Evolutionary conservation across 2,113 vertebrate species (phyloP).

Genomic region (Atherinomorus stipes): DNA sequence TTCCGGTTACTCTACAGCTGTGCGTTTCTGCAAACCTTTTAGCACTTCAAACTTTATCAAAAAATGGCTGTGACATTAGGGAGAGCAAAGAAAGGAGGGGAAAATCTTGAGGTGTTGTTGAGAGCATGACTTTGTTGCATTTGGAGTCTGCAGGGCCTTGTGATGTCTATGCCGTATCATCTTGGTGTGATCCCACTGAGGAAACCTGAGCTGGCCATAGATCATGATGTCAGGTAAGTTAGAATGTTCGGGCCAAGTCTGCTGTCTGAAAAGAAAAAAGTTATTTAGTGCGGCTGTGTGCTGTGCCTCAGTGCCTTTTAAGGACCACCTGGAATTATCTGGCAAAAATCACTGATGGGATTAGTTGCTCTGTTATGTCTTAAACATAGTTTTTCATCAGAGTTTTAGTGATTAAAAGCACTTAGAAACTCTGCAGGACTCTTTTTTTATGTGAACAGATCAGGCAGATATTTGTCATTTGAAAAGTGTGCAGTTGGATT

Average conservation of each 20-base stretch:
- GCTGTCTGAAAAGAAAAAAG: constrained; percentile 37
- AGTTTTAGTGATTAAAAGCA: no score
- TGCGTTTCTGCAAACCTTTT: background rate
- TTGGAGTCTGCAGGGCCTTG: background rate
- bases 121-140: background rate
- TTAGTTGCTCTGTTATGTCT: background rate
- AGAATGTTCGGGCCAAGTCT: constrained; percentile 7
- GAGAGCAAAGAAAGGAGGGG: background rate
- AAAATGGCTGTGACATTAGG: background rate
- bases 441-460: no score
- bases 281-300: background rate
- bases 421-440: no score
- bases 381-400: background rate
- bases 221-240: constrained; percentile 48
- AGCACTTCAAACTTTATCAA: constrained; percentile 1
- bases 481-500: no score
- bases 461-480: no score
- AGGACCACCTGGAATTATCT: background rate
- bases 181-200: background rate
- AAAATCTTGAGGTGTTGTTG: background rate
- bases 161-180: constrained; percentile 18
- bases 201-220: constrained; percentile 18
- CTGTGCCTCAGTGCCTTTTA: background rate
- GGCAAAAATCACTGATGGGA: background rate
- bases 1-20: background rate